Percentiles rank a stretch among this genome's conserved stretches.
phyloP scores from a whole-genome alignment of 2,888 invertebrate species.

The Vanessa cardui region DNA sequence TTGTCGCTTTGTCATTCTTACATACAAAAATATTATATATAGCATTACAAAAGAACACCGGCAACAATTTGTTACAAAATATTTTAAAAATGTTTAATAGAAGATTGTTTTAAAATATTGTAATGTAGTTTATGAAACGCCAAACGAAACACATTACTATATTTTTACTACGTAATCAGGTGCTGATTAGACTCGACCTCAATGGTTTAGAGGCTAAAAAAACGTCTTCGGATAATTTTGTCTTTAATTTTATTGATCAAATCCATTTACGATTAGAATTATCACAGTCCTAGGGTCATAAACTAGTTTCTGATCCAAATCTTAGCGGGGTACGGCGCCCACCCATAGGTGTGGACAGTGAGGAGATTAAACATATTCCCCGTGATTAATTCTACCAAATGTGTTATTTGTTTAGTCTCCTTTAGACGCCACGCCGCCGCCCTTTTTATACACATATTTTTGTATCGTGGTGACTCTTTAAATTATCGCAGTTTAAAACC shows the following conservation, averaged over 20 bases:
- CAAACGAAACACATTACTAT: too few species aligned
- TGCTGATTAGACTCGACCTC: too few species aligned
- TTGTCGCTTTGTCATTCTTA: too few species aligned
- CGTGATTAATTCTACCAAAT: conserved; percentile 61
- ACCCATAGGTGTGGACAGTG: conserved; percentile 72
- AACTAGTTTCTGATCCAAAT: conserved; percentile 55
- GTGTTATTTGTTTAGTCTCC: conserved; percentile 65
- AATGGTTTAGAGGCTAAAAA: not conserved
- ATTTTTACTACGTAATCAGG: too few species aligned
- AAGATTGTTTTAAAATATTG: too few species aligned
- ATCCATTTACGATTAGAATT: conserved; percentile 40
- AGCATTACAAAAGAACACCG: too few species aligned
- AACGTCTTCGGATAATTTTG: conserved; percentile 3
- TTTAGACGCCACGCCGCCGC: conserved; percentile 54
- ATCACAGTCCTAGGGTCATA: conserved; percentile 47
- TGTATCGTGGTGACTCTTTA: not conserved
- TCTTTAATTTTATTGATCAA: conserved; percentile 18
- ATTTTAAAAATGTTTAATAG: too few species aligned
- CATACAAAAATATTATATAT: too few species aligned
- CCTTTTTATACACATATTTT: conserved; percentile 4
- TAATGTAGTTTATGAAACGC: too few species aligned
- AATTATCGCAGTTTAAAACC: not conserved
- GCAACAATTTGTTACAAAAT: too few species aligned
- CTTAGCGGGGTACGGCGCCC: conserved; percentile 60
- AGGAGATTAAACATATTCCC: conserved; percentile 47